phyloP scores from a whole-genome alignment of 23 tunicate species.

The Trididemnum nubilum region DNA sequence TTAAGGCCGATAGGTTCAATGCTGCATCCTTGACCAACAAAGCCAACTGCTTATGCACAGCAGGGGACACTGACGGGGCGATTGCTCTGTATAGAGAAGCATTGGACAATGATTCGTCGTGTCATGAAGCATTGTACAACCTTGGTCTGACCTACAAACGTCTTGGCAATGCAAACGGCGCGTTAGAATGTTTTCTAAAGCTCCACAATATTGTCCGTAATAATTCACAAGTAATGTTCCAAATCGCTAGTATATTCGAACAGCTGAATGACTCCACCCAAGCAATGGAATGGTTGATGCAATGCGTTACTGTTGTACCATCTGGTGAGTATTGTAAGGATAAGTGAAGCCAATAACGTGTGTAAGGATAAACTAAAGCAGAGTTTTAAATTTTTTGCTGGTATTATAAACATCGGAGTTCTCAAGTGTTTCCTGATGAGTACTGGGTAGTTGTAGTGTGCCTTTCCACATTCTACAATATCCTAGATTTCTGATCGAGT shows the following conservation, averaged over 20 bases:
- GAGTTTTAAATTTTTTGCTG: neutral
- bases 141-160: constrained; percentile 77
- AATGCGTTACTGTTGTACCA: constrained; percentile 65
- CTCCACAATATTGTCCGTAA: constrained; percentile 83
- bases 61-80: constrained; percentile 71
- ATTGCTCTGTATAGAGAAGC: constrained; percentile 81
- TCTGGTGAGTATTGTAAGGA: constrained; percentile 59
- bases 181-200: constrained; percentile 80
- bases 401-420: neutral
- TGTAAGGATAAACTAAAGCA: neutral
- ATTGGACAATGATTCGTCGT: constrained; percentile 80
- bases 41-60: constrained; percentile 61
- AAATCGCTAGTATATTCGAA: constrained; percentile 77
- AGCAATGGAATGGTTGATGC: constrained; percentile 93
- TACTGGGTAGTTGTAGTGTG: too few relatives aligned
- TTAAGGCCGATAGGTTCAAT: constrained; percentile 88
- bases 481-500: too few relatives aligned
- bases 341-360: neutral
- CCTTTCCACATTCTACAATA: too few relatives aligned
- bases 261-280: constrained; percentile 67
- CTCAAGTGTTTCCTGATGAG: too few relatives aligned
- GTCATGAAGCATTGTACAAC: constrained; percentile 93
- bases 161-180: constrained; percentile 44
- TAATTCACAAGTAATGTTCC: constrained; percentile 79
- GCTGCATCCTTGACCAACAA: constrained; percentile 85